These are phyloP conservation scores for Cisticola juncidis DNA, from an alignment of 2,113 vertebrate species.

Conservation along the genomic window DNA sequence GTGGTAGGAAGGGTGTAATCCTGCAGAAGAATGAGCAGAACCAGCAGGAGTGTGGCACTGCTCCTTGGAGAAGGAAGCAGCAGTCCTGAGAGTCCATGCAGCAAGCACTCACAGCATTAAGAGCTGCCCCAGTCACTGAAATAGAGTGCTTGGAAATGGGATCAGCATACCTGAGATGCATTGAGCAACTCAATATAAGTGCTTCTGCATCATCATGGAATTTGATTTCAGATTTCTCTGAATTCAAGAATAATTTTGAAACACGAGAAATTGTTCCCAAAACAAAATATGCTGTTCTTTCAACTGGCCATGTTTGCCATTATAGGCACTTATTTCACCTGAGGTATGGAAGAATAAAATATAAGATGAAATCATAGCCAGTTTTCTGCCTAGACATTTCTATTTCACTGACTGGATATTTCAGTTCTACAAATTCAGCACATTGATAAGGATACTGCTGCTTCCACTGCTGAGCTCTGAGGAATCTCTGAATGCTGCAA, in stretches of 20 bases:
- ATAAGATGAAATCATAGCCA: not conserved
- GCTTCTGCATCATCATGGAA: not conserved
- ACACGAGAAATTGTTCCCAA: not conserved
- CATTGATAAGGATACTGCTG: not conserved
- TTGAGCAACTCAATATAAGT: not conserved
- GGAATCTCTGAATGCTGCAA: not conserved
- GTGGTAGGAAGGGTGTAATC: not conserved
- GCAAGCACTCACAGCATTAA: not conserved
- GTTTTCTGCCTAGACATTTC: not conserved
- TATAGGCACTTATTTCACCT: accelerated
- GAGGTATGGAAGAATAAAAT: not conserved
- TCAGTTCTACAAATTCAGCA: not conserved
- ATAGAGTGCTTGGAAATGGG: not conserved
- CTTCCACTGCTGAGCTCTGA: not conserved
- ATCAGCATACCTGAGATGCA: not conserved
- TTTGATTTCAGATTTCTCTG: not conserved
- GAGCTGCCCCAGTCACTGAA: not conserved
- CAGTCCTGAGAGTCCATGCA: not conserved
- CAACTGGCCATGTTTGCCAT: not conserved
- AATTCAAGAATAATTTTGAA: not conserved
- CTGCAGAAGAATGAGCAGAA: not conserved
- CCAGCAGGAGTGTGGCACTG: not conserved
- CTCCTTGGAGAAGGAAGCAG: not conserved
- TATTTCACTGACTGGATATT: not conserved
- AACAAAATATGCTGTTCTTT: not conserved